These are phyloP conservation scores for Ammospiza caudacuta DNA, from an alignment of 2,113 vertebrate genomes.

Conservation along the genomic window DNA sequence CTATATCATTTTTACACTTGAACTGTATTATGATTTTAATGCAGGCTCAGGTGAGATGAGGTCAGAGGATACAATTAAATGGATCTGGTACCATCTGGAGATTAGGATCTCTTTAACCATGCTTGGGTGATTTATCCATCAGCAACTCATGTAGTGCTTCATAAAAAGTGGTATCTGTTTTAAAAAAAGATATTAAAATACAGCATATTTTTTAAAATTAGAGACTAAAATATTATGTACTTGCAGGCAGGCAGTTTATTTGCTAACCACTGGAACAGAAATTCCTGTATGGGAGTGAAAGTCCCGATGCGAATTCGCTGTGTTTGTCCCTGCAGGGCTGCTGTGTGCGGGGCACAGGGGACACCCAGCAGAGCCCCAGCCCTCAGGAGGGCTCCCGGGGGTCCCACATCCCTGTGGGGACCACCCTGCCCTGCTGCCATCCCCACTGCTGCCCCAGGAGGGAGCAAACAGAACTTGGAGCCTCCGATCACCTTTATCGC, in stretches of 20 bases:
- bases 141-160: conserved; percentile 93
- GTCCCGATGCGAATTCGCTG: neutral
- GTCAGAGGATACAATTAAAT: conserved; percentile 98
- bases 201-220: conserved; percentile 92
- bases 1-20: conserved; percentile 99
- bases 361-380: neutral
- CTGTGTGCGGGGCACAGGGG: neutral
- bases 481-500: neutral
- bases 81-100: conserved; percentile 95
- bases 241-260: conserved; percentile 89
- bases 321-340: neutral
- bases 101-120: conserved; percentile 95
- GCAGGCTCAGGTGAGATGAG: conserved; percentile 94
- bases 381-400: neutral
- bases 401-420: neutral
- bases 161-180: conserved; percentile 97
- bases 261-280: conserved; percentile 77
- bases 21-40: conserved; percentile 97
- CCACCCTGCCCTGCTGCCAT: neutral
- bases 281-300: conserved; percentile 10
- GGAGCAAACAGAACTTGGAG: neutral
- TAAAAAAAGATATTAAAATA: conserved; percentile 92
- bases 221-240: conserved; percentile 84
- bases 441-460: neutral
- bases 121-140: conserved; percentile 99